phyloP scores from a whole-genome alignment of 2,888 invertebrate genomes.

The Phlogophora meticulosa region DNA sequence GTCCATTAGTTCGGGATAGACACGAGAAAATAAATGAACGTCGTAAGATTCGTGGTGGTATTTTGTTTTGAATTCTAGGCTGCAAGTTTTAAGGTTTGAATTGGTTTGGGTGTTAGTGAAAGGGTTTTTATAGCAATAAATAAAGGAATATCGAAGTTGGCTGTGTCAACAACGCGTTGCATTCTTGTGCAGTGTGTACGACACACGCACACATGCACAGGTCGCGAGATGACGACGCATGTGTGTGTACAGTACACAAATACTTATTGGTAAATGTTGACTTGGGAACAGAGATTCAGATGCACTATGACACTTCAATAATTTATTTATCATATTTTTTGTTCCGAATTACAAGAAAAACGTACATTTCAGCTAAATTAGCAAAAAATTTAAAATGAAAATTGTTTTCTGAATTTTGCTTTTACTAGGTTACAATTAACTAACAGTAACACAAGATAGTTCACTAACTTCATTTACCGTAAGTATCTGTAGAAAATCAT shows the following conservation, averaged over 20 bases:
- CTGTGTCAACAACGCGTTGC: constrained; percentile 91
- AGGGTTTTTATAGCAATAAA: constrained; percentile 90
- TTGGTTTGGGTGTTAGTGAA: constrained; percentile 61
- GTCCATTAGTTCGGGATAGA: constrained; percentile 62
- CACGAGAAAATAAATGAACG: constrained; percentile 62
- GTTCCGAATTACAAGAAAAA: neutral
- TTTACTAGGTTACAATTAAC: too few species aligned
- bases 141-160: constrained; percentile 91
- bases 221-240: constrained; percentile 46
- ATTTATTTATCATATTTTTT: neutral
- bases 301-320: constrained; percentile 59
- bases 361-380: neutral
- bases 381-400: too few species aligned
- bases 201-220: constrained; percentile 75
- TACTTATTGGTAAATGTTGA: constrained; percentile 90
- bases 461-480: neutral
- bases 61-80: constrained; percentile 51
- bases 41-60: constrained; percentile 63
- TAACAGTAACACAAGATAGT: too few species aligned
- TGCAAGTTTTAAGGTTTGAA: constrained; percentile 43
- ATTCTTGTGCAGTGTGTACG: constrained; percentile 89
- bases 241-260: constrained; percentile 85
- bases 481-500: neutral
- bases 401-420: too few species aligned
- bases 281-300: constrained; percentile 79